phyloP scores from a whole-genome alignment of 2,888 invertebrate species.

The Rambutsinella grinnellia region DNA sequence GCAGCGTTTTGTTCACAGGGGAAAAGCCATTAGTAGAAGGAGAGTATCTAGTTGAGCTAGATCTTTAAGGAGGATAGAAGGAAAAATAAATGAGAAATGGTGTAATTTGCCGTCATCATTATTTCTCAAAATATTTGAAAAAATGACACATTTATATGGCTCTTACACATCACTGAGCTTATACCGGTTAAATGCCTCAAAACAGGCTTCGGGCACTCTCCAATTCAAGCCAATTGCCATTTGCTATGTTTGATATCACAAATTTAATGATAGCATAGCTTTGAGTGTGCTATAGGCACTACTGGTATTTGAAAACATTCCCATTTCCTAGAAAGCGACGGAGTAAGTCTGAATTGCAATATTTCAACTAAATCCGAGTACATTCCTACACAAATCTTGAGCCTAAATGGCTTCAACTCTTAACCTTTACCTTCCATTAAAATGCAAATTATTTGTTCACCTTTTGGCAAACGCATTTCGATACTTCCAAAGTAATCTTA shows the following conservation, averaged over 20 bases:
- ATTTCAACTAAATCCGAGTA: no score
- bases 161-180: slow-evolving; percentile 29
- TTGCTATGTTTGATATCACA: not conserved
- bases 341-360: no score
- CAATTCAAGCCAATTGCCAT: no score
- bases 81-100: slow-evolving; percentile 8
- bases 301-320: no score
- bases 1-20: not conserved
- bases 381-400: no score
- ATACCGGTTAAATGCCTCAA: slow-evolving; percentile 7
- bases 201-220: no score
- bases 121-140: slow-evolving; percentile 39
- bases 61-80: not conserved
- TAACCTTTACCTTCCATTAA: no score
- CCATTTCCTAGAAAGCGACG: not conserved
- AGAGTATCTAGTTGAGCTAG: not conserved
- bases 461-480: no score
- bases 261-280: not conserved
- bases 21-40: not conserved
- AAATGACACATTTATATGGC: slow-evolving; percentile 38
- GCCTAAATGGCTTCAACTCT: no score
- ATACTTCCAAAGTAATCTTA: no score
- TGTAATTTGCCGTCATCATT: slow-evolving; percentile 41
- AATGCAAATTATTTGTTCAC: no score
- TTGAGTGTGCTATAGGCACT: not conserved